Percentiles rank a stretch among this genome's conserved stretches.
Evolutionary conservation across 2,888 invertebrate species (phyloP).

Genomic region (Metalampra italica): DNA sequence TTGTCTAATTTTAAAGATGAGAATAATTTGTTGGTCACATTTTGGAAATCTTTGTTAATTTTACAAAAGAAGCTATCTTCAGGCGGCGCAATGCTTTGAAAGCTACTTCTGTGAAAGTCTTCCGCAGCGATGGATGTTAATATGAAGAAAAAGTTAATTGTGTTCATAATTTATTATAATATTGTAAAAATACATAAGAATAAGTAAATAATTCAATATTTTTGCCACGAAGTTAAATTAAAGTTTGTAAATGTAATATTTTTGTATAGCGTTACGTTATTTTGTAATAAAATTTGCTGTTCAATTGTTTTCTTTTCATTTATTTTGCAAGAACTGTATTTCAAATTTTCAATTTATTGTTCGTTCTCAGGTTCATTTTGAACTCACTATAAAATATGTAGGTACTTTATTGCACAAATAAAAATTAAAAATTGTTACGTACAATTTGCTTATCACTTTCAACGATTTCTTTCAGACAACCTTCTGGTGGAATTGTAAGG

Average conservation of each 20-base stretch:
- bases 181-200: neutral
- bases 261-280: too few species aligned
- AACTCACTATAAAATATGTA: too few species aligned
- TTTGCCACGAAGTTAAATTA: neutral
- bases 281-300: too few species aligned
- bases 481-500: too few species aligned
- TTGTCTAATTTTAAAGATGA: slow-evolving; percentile 23
- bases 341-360: too few species aligned
- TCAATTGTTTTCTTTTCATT: too few species aligned
- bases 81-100: slow-evolving; percentile 13
- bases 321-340: too few species aligned
- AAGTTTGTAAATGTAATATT: neutral
- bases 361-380: too few species aligned
- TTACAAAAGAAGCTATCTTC: slow-evolving; percentile 23
- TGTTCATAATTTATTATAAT: neutral
- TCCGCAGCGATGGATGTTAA: neutral
- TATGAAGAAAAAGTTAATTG: neutral
- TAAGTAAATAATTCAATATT: neutral
- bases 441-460: too few species aligned
- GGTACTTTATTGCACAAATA: too few species aligned
- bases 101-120: neutral
- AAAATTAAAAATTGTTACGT: too few species aligned
- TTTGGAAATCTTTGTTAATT: slow-evolving; percentile 23
- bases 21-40: slow-evolving; percentile 31
- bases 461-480: too few species aligned